These are phyloP conservation scores for Mastomys natalensis DNA, from an alignment of 2,113 vertebrate species.

Conservation along the genomic window DNA sequence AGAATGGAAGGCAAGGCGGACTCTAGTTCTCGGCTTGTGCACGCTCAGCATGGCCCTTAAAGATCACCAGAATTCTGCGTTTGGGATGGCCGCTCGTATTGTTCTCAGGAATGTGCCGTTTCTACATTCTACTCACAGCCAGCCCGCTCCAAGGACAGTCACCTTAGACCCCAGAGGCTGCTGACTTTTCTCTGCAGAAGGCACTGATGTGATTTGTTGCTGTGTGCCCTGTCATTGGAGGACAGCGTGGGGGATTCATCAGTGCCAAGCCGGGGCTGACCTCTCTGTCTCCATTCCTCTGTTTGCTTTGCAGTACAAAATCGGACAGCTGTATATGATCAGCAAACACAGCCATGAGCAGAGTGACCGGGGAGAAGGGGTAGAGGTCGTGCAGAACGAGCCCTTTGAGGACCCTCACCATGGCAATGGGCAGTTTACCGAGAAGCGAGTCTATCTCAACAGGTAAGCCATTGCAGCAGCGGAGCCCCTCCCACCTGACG, in stretches of 20 bases:
- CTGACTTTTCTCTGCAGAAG: background rate
- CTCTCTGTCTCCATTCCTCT: slow-evolving; percentile 3
- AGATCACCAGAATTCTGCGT: background rate
- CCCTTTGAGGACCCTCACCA: slow-evolving; percentile 94
- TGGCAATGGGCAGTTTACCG: slow-evolving; percentile 96
- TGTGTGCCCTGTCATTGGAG: rapidly evolving
- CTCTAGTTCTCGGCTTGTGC: rapidly evolving
- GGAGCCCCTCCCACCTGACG: rapidly evolving
- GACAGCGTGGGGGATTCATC: no score
- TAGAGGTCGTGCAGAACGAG: slow-evolving; percentile 97
- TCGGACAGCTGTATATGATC: slow-evolving; percentile 97
- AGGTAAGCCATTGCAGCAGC: slow-evolving; percentile 86
- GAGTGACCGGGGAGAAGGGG: slow-evolving; percentile 96
- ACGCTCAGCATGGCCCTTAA: no score
- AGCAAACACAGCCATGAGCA: slow-evolving; percentile 98
- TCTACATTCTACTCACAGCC: background rate
- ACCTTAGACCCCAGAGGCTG: background rate
- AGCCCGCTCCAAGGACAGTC: background rate
- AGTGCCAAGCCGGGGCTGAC: background rate
- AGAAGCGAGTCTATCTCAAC: slow-evolving; percentile 98
- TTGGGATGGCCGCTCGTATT: background rate
- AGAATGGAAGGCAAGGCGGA: background rate
- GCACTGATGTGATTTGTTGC: background rate
- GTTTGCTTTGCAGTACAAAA: slow-evolving; percentile 88
- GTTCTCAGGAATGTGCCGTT: background rate